These are phyloP conservation scores for Urophycis tenuis DNA, from an alignment of 2,797 vertebrate species.

Conservation along the genomic window DNA sequence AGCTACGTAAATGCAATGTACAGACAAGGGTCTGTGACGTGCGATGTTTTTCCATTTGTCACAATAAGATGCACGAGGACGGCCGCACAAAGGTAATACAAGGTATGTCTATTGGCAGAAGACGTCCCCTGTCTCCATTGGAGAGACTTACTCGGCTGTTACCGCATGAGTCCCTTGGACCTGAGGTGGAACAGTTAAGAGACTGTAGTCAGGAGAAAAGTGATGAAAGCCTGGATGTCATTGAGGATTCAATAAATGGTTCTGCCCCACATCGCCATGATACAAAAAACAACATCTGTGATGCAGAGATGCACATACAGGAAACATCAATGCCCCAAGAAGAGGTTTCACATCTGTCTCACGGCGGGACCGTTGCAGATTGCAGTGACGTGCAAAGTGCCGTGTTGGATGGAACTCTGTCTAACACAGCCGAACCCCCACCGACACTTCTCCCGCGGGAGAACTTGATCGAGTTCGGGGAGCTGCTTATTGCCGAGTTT, in stretches of 20 bases:
- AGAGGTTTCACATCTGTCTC: not conserved
- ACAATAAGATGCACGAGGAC: conserved; percentile 34
- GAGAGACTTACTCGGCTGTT: conserved; percentile 73
- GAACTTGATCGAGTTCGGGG: conserved; percentile 64
- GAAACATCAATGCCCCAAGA: not conserved
- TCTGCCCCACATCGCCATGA: not conserved
- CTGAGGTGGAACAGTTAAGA: conserved; percentile 67
- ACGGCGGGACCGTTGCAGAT: not conserved
- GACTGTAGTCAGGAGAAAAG: conserved; percentile 27
- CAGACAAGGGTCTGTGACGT: not conserved
- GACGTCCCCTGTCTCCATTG: conserved; percentile 69
- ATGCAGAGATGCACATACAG: not conserved
- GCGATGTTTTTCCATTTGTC: conserved; percentile 41
- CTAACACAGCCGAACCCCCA: not conserved
- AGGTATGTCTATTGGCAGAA: conserved; percentile 33
- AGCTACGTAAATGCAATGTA: conserved; percentile 2
- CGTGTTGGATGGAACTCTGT: not conserved
- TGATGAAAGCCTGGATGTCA: not conserved
- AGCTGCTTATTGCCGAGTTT: conserved; percentile 73
- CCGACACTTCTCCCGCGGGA: conserved; percentile 45
- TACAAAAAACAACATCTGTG: conserved; percentile 2
- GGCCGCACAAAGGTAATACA: conserved; percentile 15
- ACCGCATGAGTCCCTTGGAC: conserved; percentile 60
- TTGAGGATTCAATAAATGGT: not conserved
- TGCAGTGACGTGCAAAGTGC: not conserved